Evolutionary conservation across 2,888 invertebrate genomes (phyloP), one percentile per base, ranked within the genome.

Genomic region (Phorcus lineatus): DNA sequence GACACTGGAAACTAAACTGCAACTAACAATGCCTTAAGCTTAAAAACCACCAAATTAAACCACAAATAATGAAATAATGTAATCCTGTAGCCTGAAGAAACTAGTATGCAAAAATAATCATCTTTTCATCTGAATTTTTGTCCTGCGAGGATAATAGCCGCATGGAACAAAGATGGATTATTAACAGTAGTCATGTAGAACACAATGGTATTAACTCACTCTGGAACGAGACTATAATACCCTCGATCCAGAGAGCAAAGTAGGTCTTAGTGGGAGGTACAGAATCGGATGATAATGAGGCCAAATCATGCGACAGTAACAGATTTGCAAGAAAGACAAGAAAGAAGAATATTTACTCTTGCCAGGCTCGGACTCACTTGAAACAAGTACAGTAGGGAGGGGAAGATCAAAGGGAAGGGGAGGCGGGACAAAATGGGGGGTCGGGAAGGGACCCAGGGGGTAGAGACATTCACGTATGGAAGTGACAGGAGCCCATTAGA

Each of bases 401-500:
- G 70, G 40, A 28, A 70, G 31, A 70, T 40, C 70, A 31, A 36
- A 31, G 6, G 6, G 24, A 31, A 36, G 16, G 19, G 19, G 36
- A 2, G 70, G 36, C 4, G 70, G 70, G 36, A 31, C n/a, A 9
- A 40, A 40, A 40, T 31, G 70, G 19, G 70, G 70, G 70, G 31
- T 31, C 9, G 16, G 28, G 36, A 17, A 40, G 17, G 40, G 19
- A 70, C 70, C 31, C 13, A 70, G 70, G 70, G 40, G 70, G 40
- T 31, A 31, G 36, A 36, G 31, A 36, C 31, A 4, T 19, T 11
- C 36, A 16, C 70, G 36, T 70, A 31, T 70, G 70, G 11, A 11
- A 31, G 16, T 70, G 70, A 70, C 70, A 70, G 70, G 70, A 70
- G 40, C 36, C 70, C 70, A 70, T 70, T 70, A 70, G 70, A 36